A percentile compares a stretch with the other conserved stretches of the same genome.
phyloP scores from a whole-genome alignment of 2,888 invertebrate genomes.

The Calephelis perditalis region DNA sequence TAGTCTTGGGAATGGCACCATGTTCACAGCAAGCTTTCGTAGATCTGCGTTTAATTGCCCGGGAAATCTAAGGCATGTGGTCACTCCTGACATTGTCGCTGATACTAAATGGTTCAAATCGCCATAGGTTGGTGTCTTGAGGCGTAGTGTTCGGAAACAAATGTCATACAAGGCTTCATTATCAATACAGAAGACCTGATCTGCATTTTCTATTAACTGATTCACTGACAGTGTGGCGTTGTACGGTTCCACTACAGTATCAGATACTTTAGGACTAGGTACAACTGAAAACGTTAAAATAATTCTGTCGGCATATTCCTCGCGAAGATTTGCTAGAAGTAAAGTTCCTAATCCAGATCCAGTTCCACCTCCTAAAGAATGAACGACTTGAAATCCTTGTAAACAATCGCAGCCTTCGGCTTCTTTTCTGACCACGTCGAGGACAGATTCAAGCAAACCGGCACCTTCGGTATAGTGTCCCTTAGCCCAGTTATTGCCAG shows the following conservation, averaged over 20 bases:
- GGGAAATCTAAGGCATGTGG: slow-evolving; percentile 63
- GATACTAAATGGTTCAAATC: slow-evolving; percentile 81
- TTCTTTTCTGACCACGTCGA: slow-evolving; percentile 78
- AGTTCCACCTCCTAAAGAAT: slow-evolving; percentile 86
- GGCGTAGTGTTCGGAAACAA: slow-evolving; percentile 85
- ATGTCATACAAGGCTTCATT: slow-evolving; percentile 89
- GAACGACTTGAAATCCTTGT: slow-evolving; percentile 80
- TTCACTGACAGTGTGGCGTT: slow-evolving; percentile 71
- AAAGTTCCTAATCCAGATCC: slow-evolving; percentile 87
- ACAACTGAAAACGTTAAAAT: slow-evolving; percentile 85
- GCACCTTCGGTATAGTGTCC: slow-evolving; percentile 85
- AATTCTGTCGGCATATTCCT: slow-evolving; percentile 86
- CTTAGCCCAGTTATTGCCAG: slow-evolving; percentile 61
- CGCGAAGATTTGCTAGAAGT: slow-evolving; percentile 83
- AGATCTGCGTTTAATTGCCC: slow-evolving; percentile 85
- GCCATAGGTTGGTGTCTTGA: slow-evolving; percentile 87
- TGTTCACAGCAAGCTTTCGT: slow-evolving; percentile 61
- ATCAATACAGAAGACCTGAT: slow-evolving; percentile 83
- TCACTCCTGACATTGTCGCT: slow-evolving; percentile 65
- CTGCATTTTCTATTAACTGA: slow-evolving; percentile 84
- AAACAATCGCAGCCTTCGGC: slow-evolving; percentile 83
- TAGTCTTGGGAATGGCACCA: slow-evolving; percentile 85
- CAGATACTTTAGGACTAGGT: slow-evolving; percentile 86
- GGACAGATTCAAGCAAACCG: slow-evolving; percentile 79
- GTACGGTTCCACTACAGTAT: slow-evolving; percentile 77